Base-by-base conservation (phyloP, 2,797 vertebrate genomes). In the Schizopygopsis malacanthus region DNA sequence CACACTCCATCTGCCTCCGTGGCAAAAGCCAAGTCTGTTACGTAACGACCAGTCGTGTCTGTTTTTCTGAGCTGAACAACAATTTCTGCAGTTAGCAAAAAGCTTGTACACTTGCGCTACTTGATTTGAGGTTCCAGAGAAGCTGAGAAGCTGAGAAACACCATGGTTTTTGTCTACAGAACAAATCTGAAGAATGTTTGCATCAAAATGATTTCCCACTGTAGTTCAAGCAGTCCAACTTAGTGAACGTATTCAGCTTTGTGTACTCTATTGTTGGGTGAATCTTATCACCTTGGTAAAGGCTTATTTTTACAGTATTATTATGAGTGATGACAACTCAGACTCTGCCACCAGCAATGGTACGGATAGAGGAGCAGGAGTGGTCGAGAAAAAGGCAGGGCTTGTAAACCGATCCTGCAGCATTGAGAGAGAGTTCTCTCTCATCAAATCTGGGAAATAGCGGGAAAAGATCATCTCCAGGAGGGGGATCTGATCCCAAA, bases 301-400 rank as follows among this genome's bases (percentile, higher is more conserved):
- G 83, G 90, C 89, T 85, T 91, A 91, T 89, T 92, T 87, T 90
- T 82, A 90, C 87, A 85, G 83, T 91, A 95, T 88, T 92, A 96
- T 88, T 92, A 96, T 96, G 96, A 96, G 94, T 94, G 95, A 96
- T 93, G 95, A 95, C 81, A 94, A 93, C 93, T 92, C 94, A 47
- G 93, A 91, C 90, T 92, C 93, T 73, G 89, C 81, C 93, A 87
- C 93, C 91, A 92, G 93, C 93, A 92, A 91, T 90, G 94, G 86
- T 91, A 81, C 87, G 83, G 89, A 92, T 67, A 90, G 92, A 69
- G 92, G 92, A 89, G 93, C 92, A 88, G 91, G 93, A 11, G 88
- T 93, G 83, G 84, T 92, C 4, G 78, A 90, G 0, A 90, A 92
- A 89, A 83, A 86, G 61, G 84, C 88, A 88, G 89, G 90, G 63